Evolutionary conservation across 2,797 vertebrate genomes (phyloP), one percentile per base, ranked within the genome.

Genomic region (Simalia tracyae): DNA sequence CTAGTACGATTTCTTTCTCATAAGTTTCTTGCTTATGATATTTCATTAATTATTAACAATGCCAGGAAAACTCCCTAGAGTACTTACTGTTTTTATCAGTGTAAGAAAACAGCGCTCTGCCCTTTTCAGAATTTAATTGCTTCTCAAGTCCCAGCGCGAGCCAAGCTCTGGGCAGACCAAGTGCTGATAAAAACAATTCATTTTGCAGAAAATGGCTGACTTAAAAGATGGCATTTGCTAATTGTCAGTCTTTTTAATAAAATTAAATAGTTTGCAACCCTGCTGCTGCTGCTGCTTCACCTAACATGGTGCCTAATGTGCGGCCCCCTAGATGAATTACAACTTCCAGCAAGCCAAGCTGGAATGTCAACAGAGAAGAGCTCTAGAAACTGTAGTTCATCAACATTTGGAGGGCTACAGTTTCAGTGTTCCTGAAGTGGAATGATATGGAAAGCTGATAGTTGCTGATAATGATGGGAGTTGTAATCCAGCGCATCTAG

Each of bases 11-110:
- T 86, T 85, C n/a, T 88, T 84, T 56, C 12, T 36, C 36, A 10
- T 36, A 56, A 28, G 15, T 89, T 84, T 84, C 31, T 36, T 57
- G 28, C 87, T 89, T 36, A 59, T 50, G n/a, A 14, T 84, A 86
- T 72, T 89, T 84, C 86, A 92, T 88, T 76, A 90, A 92, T 92
- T 60, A 63, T 87, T 92, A 90, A 86, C 64, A 54, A 85, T 61
- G 61, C 36, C 89, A 61, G 15, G 28, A 89, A n/a, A 76, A 50
- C 63, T 92, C 64, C 26, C 19, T 22, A 60, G 24, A 92, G 28
- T 86, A 86, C n/a, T 61, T 72, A 54, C 72, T 68, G 61, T 26
- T 68, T 90, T 72, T 89, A 89, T 28, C 63, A 24, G 54, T 72
- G 26, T 86, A 76, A 89, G 56, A 68, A 90, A 92, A 86, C 28